Percentiles rank a stretch among this genome's conserved stretches.
Evolutionary conservation across 2,113 vertebrate species (phyloP).

Genomic region (Albula glossodonta): DNA sequence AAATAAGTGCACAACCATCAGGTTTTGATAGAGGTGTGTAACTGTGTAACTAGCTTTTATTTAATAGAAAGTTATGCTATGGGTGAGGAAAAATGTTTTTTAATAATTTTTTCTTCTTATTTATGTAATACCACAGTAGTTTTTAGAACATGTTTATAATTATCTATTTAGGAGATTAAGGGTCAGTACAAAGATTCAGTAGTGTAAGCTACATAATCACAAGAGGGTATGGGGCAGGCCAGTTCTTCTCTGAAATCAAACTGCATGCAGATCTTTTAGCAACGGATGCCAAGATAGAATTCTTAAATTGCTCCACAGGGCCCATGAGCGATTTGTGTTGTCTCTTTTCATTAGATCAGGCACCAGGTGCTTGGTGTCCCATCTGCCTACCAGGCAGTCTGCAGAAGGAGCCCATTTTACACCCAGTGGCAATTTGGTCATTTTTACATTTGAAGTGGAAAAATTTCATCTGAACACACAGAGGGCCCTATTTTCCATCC

Average conservation of each 20-base stretch:
- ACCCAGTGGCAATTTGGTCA: background rate
- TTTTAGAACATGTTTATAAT: background rate
- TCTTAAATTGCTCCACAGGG: conserved; percentile 13
- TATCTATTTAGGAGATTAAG: background rate
- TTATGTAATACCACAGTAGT: background rate
- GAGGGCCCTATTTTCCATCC: background rate
- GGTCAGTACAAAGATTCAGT: background rate
- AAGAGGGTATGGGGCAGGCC: background rate
- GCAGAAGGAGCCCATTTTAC: background rate
- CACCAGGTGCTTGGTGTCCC: background rate
- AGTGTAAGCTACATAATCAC: background rate
- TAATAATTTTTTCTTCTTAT: background rate
- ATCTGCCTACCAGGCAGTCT: background rate
- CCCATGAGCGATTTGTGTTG: background rate
- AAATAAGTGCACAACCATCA: background rate
- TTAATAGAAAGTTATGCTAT: background rate
- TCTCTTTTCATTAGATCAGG: conserved; percentile 25
- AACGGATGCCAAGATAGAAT: background rate
- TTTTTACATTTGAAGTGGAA: background rate
- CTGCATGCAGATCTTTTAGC: background rate
- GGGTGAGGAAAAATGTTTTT: background rate
- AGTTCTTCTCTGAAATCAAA: conserved; percentile 2
- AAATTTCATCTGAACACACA: background rate
- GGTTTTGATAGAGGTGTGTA: background rate
- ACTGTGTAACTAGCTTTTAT: background rate